Evolutionary conservation across 2,113 vertebrate genomes (phyloP).

Genomic region (Hoplias malabaricus): DNA sequence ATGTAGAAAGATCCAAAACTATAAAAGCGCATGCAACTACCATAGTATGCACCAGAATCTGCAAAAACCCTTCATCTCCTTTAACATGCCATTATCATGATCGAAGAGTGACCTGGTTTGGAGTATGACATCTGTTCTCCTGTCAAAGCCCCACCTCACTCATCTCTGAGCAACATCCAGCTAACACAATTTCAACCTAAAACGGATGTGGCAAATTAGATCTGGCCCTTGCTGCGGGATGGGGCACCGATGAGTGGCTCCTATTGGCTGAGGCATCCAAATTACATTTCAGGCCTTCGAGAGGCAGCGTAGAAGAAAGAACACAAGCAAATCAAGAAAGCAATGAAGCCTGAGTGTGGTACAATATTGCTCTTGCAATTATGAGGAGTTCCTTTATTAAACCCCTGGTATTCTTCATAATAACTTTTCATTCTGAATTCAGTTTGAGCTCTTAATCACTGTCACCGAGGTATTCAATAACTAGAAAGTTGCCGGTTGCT

Average conservation of each 20-base stretch:
- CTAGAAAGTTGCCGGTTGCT: conserved; percentile 34
- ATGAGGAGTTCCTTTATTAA: conserved; percentile 15
- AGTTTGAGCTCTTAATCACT: conserved; percentile 39
- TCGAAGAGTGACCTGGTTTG: not conserved
- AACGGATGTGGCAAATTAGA: conserved; percentile 42
- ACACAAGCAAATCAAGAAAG: conserved; percentile 31
- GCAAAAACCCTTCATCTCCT: not conserved
- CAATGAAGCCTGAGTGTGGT: conserved; percentile 29
- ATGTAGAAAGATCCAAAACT: too few species aligned
- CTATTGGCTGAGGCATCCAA: conserved; percentile 2
- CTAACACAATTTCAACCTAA: conserved; percentile 45
- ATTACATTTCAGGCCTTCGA: conserved; percentile 41
- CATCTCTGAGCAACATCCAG: conserved; percentile 24
- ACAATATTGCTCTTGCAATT: conserved; percentile 17
- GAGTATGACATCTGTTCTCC: not conserved
- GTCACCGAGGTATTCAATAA: conserved; percentile 22
- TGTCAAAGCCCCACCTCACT: not conserved
- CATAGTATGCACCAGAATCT: not conserved
- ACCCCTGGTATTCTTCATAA: conserved; percentile 9
- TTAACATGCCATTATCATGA: not conserved
- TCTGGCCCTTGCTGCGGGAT: conserved; percentile 22
- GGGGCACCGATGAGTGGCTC: not conserved
- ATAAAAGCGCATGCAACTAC: too few species aligned
- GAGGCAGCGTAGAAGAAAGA: conserved; percentile 19
- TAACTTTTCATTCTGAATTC: conserved; percentile 42